Conservation (phyloP, 1,140 invertebrate species). For the Phortica variegata region DNA sequence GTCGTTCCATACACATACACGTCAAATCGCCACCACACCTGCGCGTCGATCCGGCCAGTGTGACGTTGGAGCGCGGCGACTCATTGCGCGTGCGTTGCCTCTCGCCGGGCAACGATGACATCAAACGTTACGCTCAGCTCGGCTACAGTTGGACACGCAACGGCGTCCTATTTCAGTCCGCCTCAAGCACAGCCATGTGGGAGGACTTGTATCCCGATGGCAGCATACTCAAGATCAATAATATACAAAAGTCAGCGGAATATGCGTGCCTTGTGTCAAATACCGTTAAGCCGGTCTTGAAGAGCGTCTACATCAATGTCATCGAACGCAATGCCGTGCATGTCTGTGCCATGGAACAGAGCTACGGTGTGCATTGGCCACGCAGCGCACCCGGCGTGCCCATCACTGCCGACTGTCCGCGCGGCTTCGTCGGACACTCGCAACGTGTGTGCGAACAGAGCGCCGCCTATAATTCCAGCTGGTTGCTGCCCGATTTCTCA, state of each 20-base stretch:
- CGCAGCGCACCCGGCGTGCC: slow-evolving; percentile 65
- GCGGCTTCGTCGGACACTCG: slow-evolving; percentile 59
- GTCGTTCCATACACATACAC: slow-evolving; percentile 67
- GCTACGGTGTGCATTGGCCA: slow-evolving; percentile 62
- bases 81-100: slow-evolving; percentile 69
- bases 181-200: slow-evolving; percentile 72
- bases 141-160: slow-evolving; percentile 81
- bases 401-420: slow-evolving; percentile 64
- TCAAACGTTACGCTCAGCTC: slow-evolving; percentile 61
- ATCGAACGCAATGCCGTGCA: slow-evolving; percentile 63
- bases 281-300: slow-evolving; percentile 61
- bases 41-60: slow-evolving; percentile 70
- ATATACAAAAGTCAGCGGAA: slow-evolving; percentile 68
- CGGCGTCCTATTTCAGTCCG: slow-evolving; percentile 68
- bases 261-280: slow-evolving; percentile 65
- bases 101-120: slow-evolving; percentile 62
- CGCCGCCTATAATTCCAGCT: slow-evolving; percentile 65
- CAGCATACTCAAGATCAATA: slow-evolving; percentile 75
- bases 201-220: slow-evolving; percentile 77
- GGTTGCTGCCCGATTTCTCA: slow-evolving; percentile 74
- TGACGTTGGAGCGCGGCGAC: slow-evolving; percentile 64
- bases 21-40: slow-evolving; percentile 69
- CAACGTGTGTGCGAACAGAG: slow-evolving; percentile 62
- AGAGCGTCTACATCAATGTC: slow-evolving; percentile 64
- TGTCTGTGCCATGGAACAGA: slow-evolving; percentile 59